Percentiles rank a stretch among this genome's conserved stretches.
Conservation (phyloP, 1,140 invertebrate genomes). For the Philopotamus ludificatus region DNA sequence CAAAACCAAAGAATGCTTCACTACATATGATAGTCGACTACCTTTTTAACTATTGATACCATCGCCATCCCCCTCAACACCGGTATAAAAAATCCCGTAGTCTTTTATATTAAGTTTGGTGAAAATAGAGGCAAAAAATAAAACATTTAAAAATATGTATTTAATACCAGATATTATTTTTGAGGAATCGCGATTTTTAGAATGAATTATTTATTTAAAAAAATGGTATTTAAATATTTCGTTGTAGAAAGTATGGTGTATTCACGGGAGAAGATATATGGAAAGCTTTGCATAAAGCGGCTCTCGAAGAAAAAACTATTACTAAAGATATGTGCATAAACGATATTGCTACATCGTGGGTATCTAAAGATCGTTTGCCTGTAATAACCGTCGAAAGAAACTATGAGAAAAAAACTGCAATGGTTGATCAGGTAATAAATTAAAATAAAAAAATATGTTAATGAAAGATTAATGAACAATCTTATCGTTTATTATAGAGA, state of each 20-base stretch:
- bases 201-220: no score
- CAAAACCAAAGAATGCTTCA: no score
- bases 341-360: conserved; percentile 76
- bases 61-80: no score
- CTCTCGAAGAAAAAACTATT: conserved; percentile 59
- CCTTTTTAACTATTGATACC: no score
- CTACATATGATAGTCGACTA: no score
- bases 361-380: conserved; percentile 76
- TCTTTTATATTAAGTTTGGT: no score
- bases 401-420: conserved; percentile 64
- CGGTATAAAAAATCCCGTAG: no score
- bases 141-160: no score
- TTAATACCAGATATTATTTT: no score
- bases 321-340: conserved; percentile 60
- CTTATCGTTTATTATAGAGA: conserved; percentile 51
- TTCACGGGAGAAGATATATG: conserved; percentile 82
- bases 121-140: no score
- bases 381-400: conserved; percentile 72
- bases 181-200: no score
- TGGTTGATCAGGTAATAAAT: conserved; percentile 61
- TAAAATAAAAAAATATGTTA: conserved; percentile 1
- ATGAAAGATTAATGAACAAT: background rate
- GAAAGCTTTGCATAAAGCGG: conserved; percentile 69
- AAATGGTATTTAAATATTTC: no score
- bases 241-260: conserved; percentile 65